Percentiles rank a stretch among this genome's conserved stretches.
Evolutionary conservation across 2,113 vertebrate genomes (phyloP).

Genomic region (Toxostoma redivivum): DNA sequence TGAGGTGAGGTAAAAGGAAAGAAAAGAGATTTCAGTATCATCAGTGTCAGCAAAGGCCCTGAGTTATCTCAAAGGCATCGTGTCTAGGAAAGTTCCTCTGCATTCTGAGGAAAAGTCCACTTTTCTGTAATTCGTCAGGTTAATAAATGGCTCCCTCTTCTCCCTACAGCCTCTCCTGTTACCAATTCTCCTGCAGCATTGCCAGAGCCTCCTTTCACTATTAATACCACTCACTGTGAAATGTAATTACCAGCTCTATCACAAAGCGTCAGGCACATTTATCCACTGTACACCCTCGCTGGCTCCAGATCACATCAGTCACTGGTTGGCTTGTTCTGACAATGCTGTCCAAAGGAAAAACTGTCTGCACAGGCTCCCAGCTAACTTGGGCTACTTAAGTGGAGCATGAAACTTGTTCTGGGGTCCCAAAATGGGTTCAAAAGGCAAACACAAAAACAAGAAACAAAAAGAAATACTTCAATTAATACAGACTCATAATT

Average conservation of each 20-base stretch:
- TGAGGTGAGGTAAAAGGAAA: background rate
- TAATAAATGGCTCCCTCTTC: conserved; percentile 67
- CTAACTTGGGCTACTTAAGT: background rate
- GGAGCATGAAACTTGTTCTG: background rate
- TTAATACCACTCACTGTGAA: conserved; percentile 75
- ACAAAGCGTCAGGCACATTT: conserved; percentile 68
- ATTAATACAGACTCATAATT: background rate
- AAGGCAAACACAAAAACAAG: background rate
- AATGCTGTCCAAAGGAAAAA: conserved; percentile 19
- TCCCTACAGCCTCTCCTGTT: conserved; percentile 29
- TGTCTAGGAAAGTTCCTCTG: background rate
- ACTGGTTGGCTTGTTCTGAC: conserved; percentile 45
- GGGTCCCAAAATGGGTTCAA: background rate
- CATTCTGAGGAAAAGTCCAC: conserved; percentile 42
- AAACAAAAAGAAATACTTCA: background rate
- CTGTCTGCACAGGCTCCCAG: background rate
- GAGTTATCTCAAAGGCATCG: background rate
- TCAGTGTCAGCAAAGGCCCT: background rate
- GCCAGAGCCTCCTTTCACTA: conserved; percentile 59
- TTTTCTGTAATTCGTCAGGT: conserved; percentile 55
- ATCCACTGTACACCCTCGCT: conserved; percentile 67
- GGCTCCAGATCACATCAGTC: conserved; percentile 58
- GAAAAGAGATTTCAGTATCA: background rate
- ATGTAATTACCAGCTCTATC: conserved; percentile 76
- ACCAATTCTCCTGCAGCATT: conserved; percentile 32